phyloP scores from a whole-genome alignment of 1,140 invertebrate genomes.

The Aleiodes sp. region DNA sequence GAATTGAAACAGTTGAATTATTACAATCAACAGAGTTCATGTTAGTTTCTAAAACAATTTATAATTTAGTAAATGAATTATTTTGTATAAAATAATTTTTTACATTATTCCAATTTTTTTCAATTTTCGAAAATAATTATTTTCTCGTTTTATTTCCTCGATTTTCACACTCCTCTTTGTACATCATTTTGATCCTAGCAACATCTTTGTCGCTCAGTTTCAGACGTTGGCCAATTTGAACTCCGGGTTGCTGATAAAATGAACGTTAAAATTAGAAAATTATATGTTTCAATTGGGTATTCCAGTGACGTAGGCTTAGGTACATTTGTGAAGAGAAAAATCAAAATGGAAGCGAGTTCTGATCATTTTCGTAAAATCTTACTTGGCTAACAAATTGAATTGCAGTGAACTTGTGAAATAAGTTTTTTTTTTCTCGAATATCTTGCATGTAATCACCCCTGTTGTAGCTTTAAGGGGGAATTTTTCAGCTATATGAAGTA shows the following conservation, averaged over 20 bases:
- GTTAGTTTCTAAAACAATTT: background rate
- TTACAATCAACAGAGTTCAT: slow-evolving; percentile 51
- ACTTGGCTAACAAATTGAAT: too few relatives aligned
- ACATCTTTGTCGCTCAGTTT: slow-evolving; percentile 17
- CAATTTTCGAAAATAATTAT: background rate
- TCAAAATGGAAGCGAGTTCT: too few relatives aligned
- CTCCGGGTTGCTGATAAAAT: background rate
- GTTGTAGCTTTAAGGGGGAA: too few relatives aligned
- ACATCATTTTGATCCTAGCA: background rate
- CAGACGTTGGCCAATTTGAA: slow-evolving; percentile 25
- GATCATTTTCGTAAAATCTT: too few relatives aligned
- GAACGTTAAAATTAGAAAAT: background rate
- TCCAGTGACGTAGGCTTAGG: too few relatives aligned
- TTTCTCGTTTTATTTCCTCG: background rate
- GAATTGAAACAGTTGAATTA: slow-evolving; percentile 68
- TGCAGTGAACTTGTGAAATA: too few relatives aligned
- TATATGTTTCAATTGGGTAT: too few relatives aligned
- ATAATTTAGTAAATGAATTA: background rate
- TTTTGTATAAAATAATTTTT: background rate
- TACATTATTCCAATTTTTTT: background rate
- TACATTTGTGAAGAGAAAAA: too few relatives aligned
- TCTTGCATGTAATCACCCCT: too few relatives aligned
- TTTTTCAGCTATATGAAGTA: too few relatives aligned
- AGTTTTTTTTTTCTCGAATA: too few relatives aligned
- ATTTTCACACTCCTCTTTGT: background rate